A percentile compares a stretch with the other conserved stretches of the same genome.
Evolutionary conservation across 1,140 invertebrate species (phyloP).

Genomic region (Notospermus geniculatus): DNA sequence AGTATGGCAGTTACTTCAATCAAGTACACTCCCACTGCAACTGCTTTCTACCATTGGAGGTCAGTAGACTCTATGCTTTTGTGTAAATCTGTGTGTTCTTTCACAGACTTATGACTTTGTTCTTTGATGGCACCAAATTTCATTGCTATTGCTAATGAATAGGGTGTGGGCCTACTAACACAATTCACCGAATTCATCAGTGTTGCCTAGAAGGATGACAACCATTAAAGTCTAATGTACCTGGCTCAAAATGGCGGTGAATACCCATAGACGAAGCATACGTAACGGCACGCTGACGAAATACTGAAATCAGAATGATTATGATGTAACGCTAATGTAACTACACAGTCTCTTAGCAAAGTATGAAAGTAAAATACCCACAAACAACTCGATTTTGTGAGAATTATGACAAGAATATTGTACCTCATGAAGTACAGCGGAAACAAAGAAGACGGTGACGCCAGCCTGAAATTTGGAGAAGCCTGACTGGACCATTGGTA

Average conservation of each 20-base stretch:
- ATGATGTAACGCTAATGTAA: too few relatives aligned
- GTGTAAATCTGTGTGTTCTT: too few relatives aligned
- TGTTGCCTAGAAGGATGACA: too few relatives aligned
- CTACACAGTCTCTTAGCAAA: too few relatives aligned
- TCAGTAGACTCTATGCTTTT: background rate
- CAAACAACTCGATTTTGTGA: background rate
- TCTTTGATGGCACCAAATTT: too few relatives aligned
- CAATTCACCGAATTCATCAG: too few relatives aligned
- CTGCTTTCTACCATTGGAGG: background rate
- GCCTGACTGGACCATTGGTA: slow-evolving; percentile 82
- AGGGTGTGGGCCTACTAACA: too few relatives aligned
- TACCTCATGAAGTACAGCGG: slow-evolving; percentile 95
- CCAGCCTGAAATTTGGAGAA: slow-evolving; percentile 73
- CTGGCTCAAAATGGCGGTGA: slow-evolving; percentile 94
- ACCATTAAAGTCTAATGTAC: slow-evolving; percentile 58
- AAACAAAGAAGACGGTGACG: slow-evolving; percentile 87
- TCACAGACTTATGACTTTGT: too few relatives aligned
- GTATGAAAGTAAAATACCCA: too few relatives aligned
- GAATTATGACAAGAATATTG: background rate
- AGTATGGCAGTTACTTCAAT: too few relatives aligned
- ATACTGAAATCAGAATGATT: slow-evolving; percentile 63
- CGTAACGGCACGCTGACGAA: slow-evolving; percentile 90
- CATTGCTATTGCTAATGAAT: too few relatives aligned
- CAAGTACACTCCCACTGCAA: too few relatives aligned
- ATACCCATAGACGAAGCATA: slow-evolving; percentile 96